phyloP scores from a whole-genome alignment of 2,888 invertebrate species.

The Mesochorus sp. region DNA sequence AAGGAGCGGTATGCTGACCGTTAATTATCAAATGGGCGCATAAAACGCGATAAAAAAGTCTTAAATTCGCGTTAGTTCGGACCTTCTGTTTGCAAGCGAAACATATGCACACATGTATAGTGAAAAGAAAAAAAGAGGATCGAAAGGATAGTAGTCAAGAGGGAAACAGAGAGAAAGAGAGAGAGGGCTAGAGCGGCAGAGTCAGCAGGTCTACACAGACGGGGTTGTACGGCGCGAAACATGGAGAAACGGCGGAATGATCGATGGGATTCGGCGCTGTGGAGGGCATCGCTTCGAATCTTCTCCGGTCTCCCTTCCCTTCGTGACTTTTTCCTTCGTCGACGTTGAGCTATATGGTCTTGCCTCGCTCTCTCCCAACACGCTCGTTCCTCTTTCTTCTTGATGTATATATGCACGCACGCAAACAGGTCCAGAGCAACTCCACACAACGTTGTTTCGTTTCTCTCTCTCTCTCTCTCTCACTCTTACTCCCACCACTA shows the following conservation, averaged over 20 bases:
- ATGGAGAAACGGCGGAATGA: constrained; percentile 80
- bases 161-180: constrained; percentile 63
- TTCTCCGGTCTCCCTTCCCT: constrained; percentile 76
- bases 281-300: constrained; percentile 70
- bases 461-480: too few relatives aligned
- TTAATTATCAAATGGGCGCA: constrained; percentile 10
- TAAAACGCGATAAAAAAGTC: neutral
- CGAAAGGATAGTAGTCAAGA: constrained; percentile 58
- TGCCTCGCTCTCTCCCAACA: constrained; percentile 40
- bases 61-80: neutral
- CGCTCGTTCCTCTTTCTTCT: constrained; percentile 52
- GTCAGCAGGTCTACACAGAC: constrained; percentile 62
- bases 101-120: too few relatives aligned
- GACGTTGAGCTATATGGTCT: constrained; percentile 26
- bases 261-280: constrained; percentile 82
- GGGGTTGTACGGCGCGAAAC: constrained; percentile 78
- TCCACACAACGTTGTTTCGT: constrained; percentile 62
- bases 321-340: constrained; percentile 62
- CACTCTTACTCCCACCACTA: constrained; percentile 38
- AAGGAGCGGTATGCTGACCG: constrained; percentile 16
- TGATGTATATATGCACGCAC: constrained; percentile 18
- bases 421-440: constrained; percentile 19
- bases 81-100: neutral
- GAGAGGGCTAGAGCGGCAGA: constrained; percentile 62
- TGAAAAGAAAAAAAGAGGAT: constrained; percentile 41